Evolutionary conservation across 2,797 vertebrate species (phyloP), one percentile per base, ranked within the genome.

Genomic region (Rousettus madagascariensis): DNA sequence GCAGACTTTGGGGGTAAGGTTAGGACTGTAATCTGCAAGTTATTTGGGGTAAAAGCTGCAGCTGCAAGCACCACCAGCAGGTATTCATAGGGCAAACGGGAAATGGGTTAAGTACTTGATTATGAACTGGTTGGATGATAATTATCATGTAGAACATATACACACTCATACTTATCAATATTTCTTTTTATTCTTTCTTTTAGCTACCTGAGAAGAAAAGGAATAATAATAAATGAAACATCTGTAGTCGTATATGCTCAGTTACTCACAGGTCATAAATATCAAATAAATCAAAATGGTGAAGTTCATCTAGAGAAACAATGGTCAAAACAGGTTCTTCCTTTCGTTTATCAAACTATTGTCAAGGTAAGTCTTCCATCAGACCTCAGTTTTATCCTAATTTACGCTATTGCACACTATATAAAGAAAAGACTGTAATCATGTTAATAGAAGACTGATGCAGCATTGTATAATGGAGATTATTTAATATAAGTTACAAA

Each of bases 241-340:
- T 97, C 95, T 0, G 98, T 99, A 95, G 93, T 99, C 97, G 83
- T 99, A 24, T 99, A 99, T 80, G 99, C 98, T 91, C 99, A 99
- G 97, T 96, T 99, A 98, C 99, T 99, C 93, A 99, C 99, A 28
- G 99, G 99, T 78, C 98, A 98, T 95, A 99, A 99, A 86, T 99
- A 99, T 8, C 98, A 99, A 51, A 98, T 99, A 71, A 99, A 98
- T 97, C 98, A 99, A 92, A 99, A 98, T 30, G 99, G 99, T 69
- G 98, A 99, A 55, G 99, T 99, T 94, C 98, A 98, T 96, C 98
- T 99, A 89, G 99, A 99, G 98, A 99, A 99, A 93, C 99, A 99
- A 97, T 99, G 99, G 99, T 98, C 99, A 96, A 99, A 99, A 97
- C 99, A 99, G 98, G 97, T 98, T 95, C 98, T 99, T 91, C 99